These are phyloP conservation scores for Pristionchus arcanus DNA, from an alignment of 2,888 invertebrate species.

Conservation along the genomic window DNA sequence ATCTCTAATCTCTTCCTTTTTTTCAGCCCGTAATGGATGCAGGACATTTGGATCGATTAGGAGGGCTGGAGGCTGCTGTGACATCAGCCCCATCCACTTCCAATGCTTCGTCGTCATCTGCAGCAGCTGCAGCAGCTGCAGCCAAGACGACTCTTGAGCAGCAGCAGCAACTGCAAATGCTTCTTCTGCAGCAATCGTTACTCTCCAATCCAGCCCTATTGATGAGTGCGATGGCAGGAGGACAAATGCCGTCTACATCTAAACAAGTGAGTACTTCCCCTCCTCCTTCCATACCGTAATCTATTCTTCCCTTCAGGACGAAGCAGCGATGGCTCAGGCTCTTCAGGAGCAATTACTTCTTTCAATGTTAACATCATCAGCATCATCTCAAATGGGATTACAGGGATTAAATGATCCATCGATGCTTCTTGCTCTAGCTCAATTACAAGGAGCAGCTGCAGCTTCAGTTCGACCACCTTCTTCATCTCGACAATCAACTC, in stretches of 20 bases:
- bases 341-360: constrained; percentile 48
- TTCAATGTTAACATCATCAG: constrained; percentile 26
- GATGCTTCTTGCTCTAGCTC: constrained; percentile 4
- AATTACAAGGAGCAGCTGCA: constrained; percentile 9
- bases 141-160: constrained; percentile 65
- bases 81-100: constrained; percentile 57
- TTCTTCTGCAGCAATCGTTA: constrained; percentile 65
- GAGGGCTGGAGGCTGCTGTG: constrained; percentile 58
- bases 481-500: constrained; percentile 47
- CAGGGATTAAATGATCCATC: constrained; percentile 39
- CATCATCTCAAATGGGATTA: neutral
- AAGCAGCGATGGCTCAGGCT: constrained; percentile 1
- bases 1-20: neutral
- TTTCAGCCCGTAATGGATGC: constrained; percentile 58
- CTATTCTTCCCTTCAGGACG: constrained; percentile 36
- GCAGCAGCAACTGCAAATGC: constrained; percentile 64
- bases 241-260: constrained; percentile 35
- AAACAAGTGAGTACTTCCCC: constrained; percentile 27
- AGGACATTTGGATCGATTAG: constrained; percentile 64
- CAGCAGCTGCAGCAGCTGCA: constrained; percentile 52
- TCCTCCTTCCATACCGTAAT: neutral
- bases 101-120: constrained; percentile 38
- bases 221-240: constrained; percentile 3
- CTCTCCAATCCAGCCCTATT: constrained; percentile 56
- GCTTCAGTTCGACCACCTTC: neutral